phyloP scores from a whole-genome alignment of 2,888 invertebrate species.

The Brenthis ino region DNA sequence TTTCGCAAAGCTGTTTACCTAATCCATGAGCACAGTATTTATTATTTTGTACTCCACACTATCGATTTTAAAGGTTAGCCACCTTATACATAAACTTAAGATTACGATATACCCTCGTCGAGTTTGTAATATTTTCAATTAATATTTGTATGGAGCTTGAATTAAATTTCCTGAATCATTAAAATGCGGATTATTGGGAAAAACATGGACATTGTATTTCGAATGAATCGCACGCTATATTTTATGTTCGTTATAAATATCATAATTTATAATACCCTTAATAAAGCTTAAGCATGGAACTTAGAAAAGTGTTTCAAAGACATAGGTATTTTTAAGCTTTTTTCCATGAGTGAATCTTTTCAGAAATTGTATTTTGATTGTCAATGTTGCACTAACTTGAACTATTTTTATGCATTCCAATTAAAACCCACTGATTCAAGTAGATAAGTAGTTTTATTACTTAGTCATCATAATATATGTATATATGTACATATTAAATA shows the following conservation, averaged over 20 bases:
- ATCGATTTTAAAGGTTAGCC: slow-evolving; percentile 11
- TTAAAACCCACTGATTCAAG: too few species aligned
- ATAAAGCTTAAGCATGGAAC: too few species aligned
- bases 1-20: slow-evolving; percentile 31
- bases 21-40: slow-evolving; percentile 31
- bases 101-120: not conserved
- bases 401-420: too few species aligned
- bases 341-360: too few species aligned
- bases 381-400: too few species aligned
- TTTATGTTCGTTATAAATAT: too few species aligned
- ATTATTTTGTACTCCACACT: slow-evolving; percentile 26
- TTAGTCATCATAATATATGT: too few species aligned
- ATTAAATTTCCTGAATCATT: slow-evolving; percentile 11
- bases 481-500: not conserved
- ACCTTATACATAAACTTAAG: not conserved
- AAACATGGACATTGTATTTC: slow-evolving; percentile 10
- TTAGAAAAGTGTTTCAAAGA: too few species aligned
- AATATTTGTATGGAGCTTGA: slow-evolving; percentile 7
- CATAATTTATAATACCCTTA: too few species aligned
- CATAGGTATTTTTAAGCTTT: too few species aligned
- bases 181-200: slow-evolving; percentile 7
- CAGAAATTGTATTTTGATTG: too few species aligned
- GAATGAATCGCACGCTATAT: not conserved
- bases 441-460: too few species aligned
- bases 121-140: slow-evolving; percentile 6